These are phyloP conservation scores for Eretmochelys imbricata DNA, from an alignment of 2,113 vertebrate species.

Conservation along the genomic window DNA sequence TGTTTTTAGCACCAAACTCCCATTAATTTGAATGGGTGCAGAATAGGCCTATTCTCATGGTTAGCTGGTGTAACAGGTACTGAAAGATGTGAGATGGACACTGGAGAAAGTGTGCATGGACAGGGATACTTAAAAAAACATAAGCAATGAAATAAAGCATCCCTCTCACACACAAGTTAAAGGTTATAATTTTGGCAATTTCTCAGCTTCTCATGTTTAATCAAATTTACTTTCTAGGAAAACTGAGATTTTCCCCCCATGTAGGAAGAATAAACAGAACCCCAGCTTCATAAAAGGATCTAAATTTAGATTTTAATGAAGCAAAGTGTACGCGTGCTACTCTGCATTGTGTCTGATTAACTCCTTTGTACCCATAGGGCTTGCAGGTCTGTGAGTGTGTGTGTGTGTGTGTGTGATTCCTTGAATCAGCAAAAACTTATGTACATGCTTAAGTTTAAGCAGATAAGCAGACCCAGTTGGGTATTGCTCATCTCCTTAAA, in stretches of 20 bases:
- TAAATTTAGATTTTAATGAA: conserved; percentile 70
- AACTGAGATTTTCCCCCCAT: not conserved
- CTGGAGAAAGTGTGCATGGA: not conserved
- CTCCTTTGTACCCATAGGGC: not conserved
- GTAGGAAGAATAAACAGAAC: conserved; percentile 59
- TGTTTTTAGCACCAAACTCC: rapidly evolving
- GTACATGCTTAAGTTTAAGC: conserved; percentile 16
- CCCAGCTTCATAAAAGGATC: conserved; percentile 49
- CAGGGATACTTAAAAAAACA: not conserved
- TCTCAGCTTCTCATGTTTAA: conserved; percentile 27
- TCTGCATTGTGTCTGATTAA: conserved; percentile 15
- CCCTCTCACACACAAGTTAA: conserved; percentile 41
- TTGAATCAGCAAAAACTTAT: not conserved
- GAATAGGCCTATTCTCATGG: rapidly evolving
- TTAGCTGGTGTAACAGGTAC: not conserved
- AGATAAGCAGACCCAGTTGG: conserved; percentile 13
- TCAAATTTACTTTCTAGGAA: conserved; percentile 80
- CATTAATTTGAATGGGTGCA: not conserved
- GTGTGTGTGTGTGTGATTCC: not conserved
- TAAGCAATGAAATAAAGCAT: not conserved
- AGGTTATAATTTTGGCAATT: conserved; percentile 56
- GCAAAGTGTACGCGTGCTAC: not conserved
- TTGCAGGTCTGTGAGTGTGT: not conserved
- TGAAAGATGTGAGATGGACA: not conserved
- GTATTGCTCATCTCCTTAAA: not conserved